Conservation (phyloP, 2,888 invertebrate genomes). For the Orchesella flavescens region DNA sequence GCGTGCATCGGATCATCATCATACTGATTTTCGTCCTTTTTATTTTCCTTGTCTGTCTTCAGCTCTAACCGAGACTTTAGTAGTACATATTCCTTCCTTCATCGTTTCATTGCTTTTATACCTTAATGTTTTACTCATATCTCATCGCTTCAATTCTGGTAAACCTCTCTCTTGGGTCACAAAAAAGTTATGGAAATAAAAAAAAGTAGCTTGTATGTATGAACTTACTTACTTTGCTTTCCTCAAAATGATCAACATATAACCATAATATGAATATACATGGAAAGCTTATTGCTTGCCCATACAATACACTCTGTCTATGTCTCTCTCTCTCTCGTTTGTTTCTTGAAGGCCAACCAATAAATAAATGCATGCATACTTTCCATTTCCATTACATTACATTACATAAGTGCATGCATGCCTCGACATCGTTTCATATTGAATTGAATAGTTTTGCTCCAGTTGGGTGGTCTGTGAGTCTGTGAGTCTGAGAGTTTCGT, state of each 20-base stretch:
- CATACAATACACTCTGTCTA: too few species aligned
- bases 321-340: too few species aligned
- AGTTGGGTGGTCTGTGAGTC: slow-evolving; percentile 35
- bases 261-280: background rate
- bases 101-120: slow-evolving; percentile 11
- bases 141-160: slow-evolving; percentile 20
- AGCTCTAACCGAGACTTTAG: background rate
- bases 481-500: background rate
- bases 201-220: background rate
- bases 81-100: background rate
- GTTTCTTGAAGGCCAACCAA: too few species aligned
- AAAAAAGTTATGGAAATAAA: slow-evolving; percentile 27
- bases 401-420: background rate
- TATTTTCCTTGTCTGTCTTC: slow-evolving; percentile 23
- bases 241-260: slow-evolving; percentile 1
- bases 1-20: slow-evolving; percentile 7
- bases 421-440: background rate
- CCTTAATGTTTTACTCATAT: slow-evolving; percentile 13
- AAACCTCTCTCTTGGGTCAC: slow-evolving; percentile 4
- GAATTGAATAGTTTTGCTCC: slow-evolving; percentile 31
- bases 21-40: slow-evolving; percentile 19
- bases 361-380: too few species aligned
- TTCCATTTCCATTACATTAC: background rate
- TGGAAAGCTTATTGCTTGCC: too few species aligned
- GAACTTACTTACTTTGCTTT: background rate